Evolutionary conservation across 1,140 invertebrate genomes (phyloP).

Genomic region (Agrypnia vestita): DNA sequence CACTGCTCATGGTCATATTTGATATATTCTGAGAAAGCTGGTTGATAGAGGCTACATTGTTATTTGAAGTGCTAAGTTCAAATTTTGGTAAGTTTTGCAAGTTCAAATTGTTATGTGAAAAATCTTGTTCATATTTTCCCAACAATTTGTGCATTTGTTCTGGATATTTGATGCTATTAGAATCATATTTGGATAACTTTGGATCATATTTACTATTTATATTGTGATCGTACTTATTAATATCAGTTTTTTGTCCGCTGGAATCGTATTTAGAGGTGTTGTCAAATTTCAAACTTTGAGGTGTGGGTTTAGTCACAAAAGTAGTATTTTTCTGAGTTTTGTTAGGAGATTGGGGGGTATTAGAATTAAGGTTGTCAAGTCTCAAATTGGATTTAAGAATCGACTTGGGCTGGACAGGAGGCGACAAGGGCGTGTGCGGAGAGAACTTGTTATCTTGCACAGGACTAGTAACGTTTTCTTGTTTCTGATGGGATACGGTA

Average conservation of each 20-base stretch:
- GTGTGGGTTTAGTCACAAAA: constrained; percentile 57
- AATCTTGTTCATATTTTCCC: constrained; percentile 57
- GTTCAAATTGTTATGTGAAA: constrained; percentile 50
- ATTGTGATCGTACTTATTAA: constrained; percentile 57
- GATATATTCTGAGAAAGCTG: constrained; percentile 54
- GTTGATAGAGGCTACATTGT: constrained; percentile 46
- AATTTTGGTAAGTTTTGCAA: constrained; percentile 49
- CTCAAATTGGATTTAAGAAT: constrained; percentile 71
- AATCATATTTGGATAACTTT: constrained; percentile 47
- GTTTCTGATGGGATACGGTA: constrained; percentile 35
- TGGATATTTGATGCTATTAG: constrained; percentile 46
- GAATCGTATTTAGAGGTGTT: constrained; percentile 52
- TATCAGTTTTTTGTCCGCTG: constrained; percentile 41
- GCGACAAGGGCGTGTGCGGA: constrained; percentile 62
- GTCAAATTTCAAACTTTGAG: constrained; percentile 59
- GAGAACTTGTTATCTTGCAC: constrained; percentile 58
- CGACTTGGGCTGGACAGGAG: constrained; percentile 68
- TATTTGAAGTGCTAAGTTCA: constrained; percentile 44
- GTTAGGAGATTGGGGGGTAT: constrained; percentile 65
- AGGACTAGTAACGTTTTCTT: constrained; percentile 54
- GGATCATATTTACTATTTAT: constrained; percentile 56
- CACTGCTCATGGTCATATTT: constrained; percentile 50
- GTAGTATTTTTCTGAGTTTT: constrained; percentile 62
- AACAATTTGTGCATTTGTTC: constrained; percentile 43
- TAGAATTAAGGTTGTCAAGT: constrained; percentile 74